Evolutionary conservation across 2,113 vertebrate species (phyloP), one percentile per base, ranked within the genome.

Genomic region (Plecturocebus donacophilus): DNA sequence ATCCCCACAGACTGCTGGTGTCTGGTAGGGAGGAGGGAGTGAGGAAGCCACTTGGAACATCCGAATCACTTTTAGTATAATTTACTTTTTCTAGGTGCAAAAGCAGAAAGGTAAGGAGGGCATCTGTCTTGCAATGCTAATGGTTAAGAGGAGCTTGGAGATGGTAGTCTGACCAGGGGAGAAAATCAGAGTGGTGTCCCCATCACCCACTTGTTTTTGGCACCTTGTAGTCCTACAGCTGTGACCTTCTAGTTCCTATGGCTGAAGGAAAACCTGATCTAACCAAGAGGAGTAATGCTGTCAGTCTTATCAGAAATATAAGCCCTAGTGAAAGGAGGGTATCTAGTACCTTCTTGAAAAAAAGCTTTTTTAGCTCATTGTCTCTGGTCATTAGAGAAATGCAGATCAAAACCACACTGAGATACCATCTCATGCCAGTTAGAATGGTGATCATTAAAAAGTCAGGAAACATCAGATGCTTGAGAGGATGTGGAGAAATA

Each of bases 281-380:
- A 90, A 61, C 9, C 54, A 32, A 54, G 58, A 90, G 19, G 38
- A 79, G 58, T 27, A 83, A 79, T 42, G 88, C 9, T 70, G 89
- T 66, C 90, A 87, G 40, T 25, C 40, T 92, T 85, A 71, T n/a
- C 27, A 96, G 89, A 94, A 92, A 87, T 80, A 73, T 86, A 92
- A 90, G 20, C 11, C n/a, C 20, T 58, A 58, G 56, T 54, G 12
- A 30, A 95, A 75, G 16, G 32, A 91, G 23, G 84, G 76, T 86
- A 82, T 92, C 12, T 3, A 52, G 4, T 92, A 35, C 21, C 70
- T 94, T 84, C 80, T 77, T n/a, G 12, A 94, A 93, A 90, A 6
- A 58, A 17, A 20, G 27, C 21, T 23, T 58, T 58, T 14, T 30
- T 30, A 17, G 49, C 16, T 52, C 49, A 16, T 52, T 16, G 1